These are phyloP conservation scores for Drosophila murphyi DNA, from an alignment of 1,140 invertebrate genomes.

Conservation along the genomic window DNA sequence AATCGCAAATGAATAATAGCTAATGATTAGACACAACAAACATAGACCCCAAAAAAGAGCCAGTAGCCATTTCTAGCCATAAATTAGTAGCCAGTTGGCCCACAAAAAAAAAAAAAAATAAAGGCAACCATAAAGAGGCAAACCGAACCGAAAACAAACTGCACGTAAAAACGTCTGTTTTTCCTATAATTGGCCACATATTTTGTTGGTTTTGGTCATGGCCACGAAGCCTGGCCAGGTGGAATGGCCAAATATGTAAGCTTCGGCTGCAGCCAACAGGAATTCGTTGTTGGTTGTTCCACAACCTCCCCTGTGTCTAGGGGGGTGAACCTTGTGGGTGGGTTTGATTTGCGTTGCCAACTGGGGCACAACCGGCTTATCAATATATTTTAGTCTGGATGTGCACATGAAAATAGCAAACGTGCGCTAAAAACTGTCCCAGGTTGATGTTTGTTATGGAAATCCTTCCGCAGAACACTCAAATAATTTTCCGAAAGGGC, in stretches of 20 bases:
- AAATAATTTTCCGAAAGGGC: slow-evolving; percentile 59
- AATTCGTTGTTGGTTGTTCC: slow-evolving; percentile 7
- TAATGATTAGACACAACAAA: slow-evolving; percentile 62
- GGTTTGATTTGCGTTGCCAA: slow-evolving; percentile 31
- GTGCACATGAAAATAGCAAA: slow-evolving; percentile 38
- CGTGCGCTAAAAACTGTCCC: slow-evolving; percentile 51
- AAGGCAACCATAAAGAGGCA: neutral
- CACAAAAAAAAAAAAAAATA: slow-evolving; percentile 20
- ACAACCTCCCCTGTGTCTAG: neutral
- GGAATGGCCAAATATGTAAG: slow-evolving; percentile 49
- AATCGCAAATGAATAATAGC: slow-evolving; percentile 55
- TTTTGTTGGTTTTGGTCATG: slow-evolving; percentile 60
- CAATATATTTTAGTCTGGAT: slow-evolving; percentile 51
- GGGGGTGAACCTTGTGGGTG: neutral
- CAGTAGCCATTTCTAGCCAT: slow-evolving; percentile 62
- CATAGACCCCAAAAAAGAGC: slow-evolving; percentile 12
- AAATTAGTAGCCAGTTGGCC: slow-evolving; percentile 55
- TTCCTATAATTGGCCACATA: slow-evolving; percentile 82
- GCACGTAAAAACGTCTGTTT: slow-evolving; percentile 82
- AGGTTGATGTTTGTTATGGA: slow-evolving; percentile 72
- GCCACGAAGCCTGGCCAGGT: slow-evolving; percentile 52
- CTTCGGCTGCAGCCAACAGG: slow-evolving; percentile 32
- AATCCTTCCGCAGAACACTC: slow-evolving; percentile 50
- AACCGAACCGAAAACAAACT: slow-evolving; percentile 34
- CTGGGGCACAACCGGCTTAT: slow-evolving; percentile 50